Conservation (phyloP, 2,797 vertebrate genomes). For the Sebastes oblongus region DNA sequence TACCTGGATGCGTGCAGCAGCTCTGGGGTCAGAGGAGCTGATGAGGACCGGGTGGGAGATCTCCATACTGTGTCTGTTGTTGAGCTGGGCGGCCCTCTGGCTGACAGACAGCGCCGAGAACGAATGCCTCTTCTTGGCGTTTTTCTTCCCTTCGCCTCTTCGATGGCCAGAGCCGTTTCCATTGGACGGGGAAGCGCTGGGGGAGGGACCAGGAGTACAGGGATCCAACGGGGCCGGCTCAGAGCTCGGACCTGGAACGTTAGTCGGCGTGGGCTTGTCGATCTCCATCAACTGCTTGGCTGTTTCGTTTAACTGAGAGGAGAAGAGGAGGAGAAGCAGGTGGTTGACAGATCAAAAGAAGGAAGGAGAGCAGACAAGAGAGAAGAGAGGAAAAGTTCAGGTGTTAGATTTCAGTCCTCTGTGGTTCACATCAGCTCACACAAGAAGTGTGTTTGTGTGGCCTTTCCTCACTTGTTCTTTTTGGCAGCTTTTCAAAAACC, state of each 20-base stretch:
- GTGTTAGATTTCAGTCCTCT: slow-evolving; percentile 39
- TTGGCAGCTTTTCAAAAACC: slow-evolving; percentile 57
- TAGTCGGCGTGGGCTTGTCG: slow-evolving; percentile 87
- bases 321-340: not conserved
- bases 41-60: slow-evolving; percentile 97
- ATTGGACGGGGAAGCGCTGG: slow-evolving; percentile 72
- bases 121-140: slow-evolving; percentile 97
- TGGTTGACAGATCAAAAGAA: not conserved
- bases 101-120: slow-evolving; percentile 96
- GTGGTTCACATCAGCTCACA: slow-evolving; percentile 32
- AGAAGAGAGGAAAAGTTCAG: not conserved
- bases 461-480: slow-evolving; percentile 35
- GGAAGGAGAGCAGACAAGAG: not conserved
- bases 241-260: slow-evolving; percentile 79
- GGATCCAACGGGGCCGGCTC: slow-evolving; percentile 74
- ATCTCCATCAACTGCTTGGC: slow-evolving; percentile 98
- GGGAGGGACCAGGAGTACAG: slow-evolving; percentile 76
- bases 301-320: slow-evolving; percentile 91
- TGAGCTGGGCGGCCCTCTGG: slow-evolving; percentile 91
- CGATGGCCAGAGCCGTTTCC: slow-evolving; percentile 83
- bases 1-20: slow-evolving; percentile 90
- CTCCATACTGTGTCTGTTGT: slow-evolving; percentile 99
- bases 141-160: slow-evolving; percentile 93
- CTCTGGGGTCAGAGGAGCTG: slow-evolving; percentile 95
- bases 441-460: slow-evolving; percentile 33